Conservation (phyloP, 2,888 invertebrate genomes). For the Iselma pallidipennis region DNA sequence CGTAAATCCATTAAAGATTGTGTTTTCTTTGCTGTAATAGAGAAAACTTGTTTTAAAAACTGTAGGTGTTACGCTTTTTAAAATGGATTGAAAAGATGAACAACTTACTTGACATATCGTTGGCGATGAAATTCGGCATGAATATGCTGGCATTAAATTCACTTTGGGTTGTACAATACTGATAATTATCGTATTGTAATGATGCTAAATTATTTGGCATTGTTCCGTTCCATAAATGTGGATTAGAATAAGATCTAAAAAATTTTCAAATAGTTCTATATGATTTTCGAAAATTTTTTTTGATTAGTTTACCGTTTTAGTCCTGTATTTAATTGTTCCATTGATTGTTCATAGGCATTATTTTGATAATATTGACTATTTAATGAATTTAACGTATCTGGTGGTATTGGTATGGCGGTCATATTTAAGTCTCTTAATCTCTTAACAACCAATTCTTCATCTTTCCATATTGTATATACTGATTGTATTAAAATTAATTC, state of each 20-base stretch:
- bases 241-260: conserved; percentile 46
- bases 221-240: conserved; percentile 47
- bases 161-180: conserved; percentile 51
- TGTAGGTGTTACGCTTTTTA: background rate
- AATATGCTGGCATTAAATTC: conserved; percentile 57
- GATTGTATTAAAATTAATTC: conserved; percentile 59
- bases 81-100: no score
- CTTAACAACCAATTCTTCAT: conserved; percentile 58
- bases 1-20: conserved; percentile 55
- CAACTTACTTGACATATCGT: conserved; percentile 29
- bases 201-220: conserved; percentile 47
- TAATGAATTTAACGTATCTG: conserved; percentile 34
- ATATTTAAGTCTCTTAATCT: conserved; percentile 57
- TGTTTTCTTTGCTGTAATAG: conserved; percentile 49
- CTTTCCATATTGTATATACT: conserved; percentile 59
- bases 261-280: background rate
- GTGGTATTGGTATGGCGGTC: conserved; percentile 46
- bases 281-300: background rate
- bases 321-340: conserved; percentile 42
- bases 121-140: conserved; percentile 42
- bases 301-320: conserved; percentile 35
- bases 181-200: conserved; percentile 48
- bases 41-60: conserved; percentile 1
- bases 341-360: conserved; percentile 50
- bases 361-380: conserved; percentile 52